Evolutionary conservation across 1,140 invertebrate species (phyloP), one percentile per base, ranked within the genome.

Genomic region (Drosophila trapezifrons): DNA sequence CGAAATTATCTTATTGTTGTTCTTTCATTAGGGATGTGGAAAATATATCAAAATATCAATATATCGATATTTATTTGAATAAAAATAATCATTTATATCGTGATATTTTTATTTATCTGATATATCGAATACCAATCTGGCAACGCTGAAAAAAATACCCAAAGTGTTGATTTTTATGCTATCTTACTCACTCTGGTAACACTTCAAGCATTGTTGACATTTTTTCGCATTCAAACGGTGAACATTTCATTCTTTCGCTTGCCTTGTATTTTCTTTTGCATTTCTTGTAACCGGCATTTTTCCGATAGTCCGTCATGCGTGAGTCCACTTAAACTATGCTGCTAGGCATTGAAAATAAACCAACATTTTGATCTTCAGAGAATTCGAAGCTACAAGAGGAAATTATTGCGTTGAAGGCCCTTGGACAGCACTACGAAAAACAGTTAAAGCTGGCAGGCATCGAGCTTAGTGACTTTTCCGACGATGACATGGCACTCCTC

Each of bases 401-500:
- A n/a, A 29, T 90, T 0, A 60, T 75, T 1, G 35, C 63, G 7
- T 35, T 89, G 13, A 74, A 80, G 37, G 27, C 12, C 3, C 29
- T 80, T 15, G 60, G 69, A 46, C 58, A 42, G 9, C 75, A 81
- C 27, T 77, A 74, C 22, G 85, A 91, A 27, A 51, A 71, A 13
- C 75, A 76, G n/a, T 38, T 91, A 7, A 86, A 87, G 45, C 32
- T 76, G 6, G 20, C 83, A 7, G 35, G 35, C 51, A 54, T 54
- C 18, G 51, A 54, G 8, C 8, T 54, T 3, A 54, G 51, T 13
- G 90, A 91, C 40, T 65, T 91, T n/a, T 78, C 74, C 0, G 78
- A 90, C 20, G 81, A 89, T 37, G 58, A 90, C 5, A 22, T 63
- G 13, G n/a, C 42, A 5, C 58, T 91, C 22, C 38, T 91, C 2